phyloP scores from a whole-genome alignment of 2,888 invertebrate species.

The Merodon equestris region DNA sequence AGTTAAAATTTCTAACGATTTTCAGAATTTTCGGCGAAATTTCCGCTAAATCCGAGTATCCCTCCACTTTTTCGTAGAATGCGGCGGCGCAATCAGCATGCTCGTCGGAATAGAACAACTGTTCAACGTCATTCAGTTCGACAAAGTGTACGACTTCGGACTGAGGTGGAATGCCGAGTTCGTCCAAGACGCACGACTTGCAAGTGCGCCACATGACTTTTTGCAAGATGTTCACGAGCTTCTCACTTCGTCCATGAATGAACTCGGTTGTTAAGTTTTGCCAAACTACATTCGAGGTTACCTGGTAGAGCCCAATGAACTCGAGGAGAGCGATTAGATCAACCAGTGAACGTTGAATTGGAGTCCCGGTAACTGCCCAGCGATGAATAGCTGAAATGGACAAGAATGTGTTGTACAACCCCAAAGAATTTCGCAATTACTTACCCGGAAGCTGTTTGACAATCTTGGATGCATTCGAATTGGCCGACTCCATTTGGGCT shows the following conservation, averaged over 20 bases:
- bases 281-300: constrained; percentile 49
- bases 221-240: constrained; percentile 69
- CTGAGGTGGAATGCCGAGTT: constrained; percentile 85
- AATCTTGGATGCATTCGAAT: constrained; percentile 81
- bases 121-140: constrained; percentile 86
- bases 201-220: constrained; percentile 83
- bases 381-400: constrained; percentile 80
- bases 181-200: constrained; percentile 84
- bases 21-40: constrained; percentile 78
- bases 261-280: constrained; percentile 31
- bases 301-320: constrained; percentile 78
- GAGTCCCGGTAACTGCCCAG: constrained; percentile 89
- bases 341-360: constrained; percentile 82
- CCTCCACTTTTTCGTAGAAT: constrained; percentile 79
- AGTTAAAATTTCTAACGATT: constrained; percentile 51
- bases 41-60: constrained; percentile 67
- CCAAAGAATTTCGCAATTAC: not conserved
- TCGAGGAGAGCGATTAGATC: constrained; percentile 78
- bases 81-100: constrained; percentile 80
- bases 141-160: constrained; percentile 81
- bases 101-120: constrained; percentile 85
- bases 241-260: constrained; percentile 26
- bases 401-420: not conserved
- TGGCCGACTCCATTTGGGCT: constrained; percentile 86
- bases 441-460: constrained; percentile 74